Base-by-base conservation (phyloP, 1,140 invertebrate genomes). In the Euwallacea fornicatus region DNA sequence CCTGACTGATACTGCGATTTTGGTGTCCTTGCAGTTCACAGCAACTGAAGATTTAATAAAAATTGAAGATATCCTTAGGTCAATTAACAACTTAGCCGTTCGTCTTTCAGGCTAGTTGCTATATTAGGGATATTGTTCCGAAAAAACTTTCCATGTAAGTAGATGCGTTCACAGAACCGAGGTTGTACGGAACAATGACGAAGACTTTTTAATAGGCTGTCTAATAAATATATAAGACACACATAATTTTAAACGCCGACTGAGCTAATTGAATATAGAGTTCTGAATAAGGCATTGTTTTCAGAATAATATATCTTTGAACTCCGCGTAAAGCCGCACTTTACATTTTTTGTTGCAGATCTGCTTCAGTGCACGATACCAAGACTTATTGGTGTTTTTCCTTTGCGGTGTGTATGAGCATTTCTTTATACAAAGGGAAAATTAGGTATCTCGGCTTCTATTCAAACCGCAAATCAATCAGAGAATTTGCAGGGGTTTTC, bases 11-110 rank as follows among this genome's bases (percentile, higher is more conserved):
- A 97, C 93, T 0, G 94, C 93, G 75, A 97, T 97, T 76, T 93
- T 86, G 8, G 94, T 96, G 81, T 97, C 95, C 81, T 96, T 97
- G 83, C 95, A 97, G 79, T 95, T 92, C 0, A 97, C 94, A 42
- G 93, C 91, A 54, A 97, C 95, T 96, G 83, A 21, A 85, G 85
- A 61, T 46, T 33, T 33, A 2, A 33, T 33, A 33, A 33, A 33
- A 33, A 33, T 33, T 33, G 21, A 33, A 33, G 21, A 33, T 33
- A 33, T 4, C 4, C 21, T 33, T 33, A 33, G 4, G 21, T 33
- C 21, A 33, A 33, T 33, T 33, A 33, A 33, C 21, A 33, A 33
- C 21, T 33, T 33, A 33, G 21, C 21, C 21, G 21, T 33, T 33
- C 21, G 4, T 33, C 21, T 33, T 33, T 33, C 21, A 33, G 21